These are phyloP conservation scores for Scylla paramamosain DNA, from an alignment of 1,140 invertebrate species.

Conservation along the genomic window DNA sequence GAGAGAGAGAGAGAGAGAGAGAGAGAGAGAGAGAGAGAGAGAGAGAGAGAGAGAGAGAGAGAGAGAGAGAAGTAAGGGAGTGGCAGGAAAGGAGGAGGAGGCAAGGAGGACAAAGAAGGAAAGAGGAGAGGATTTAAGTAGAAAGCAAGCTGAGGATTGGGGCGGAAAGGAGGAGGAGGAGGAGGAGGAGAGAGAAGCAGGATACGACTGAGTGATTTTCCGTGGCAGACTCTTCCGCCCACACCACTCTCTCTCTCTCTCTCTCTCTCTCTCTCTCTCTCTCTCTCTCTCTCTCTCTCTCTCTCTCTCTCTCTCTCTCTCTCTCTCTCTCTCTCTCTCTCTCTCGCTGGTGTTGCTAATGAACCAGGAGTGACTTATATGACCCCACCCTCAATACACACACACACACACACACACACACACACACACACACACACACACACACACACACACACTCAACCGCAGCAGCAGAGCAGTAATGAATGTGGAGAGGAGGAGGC, in stretches of 20 bases:
- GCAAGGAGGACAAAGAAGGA: no score
- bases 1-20: conserved; percentile 28
- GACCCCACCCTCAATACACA: no score
- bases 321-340: neutral
- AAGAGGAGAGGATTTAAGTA: no score
- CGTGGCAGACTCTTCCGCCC: neutral
- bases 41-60: neutral
- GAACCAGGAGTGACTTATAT: no score
- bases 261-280: conserved; percentile 32
- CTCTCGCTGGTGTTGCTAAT: neutral
- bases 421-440: no score
- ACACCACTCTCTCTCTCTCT: neutral
- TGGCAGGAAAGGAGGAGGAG: neutral
- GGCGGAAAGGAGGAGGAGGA: neutral
- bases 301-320: neutral
- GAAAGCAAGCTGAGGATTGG: no score
- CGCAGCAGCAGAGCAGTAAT: no score
- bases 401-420: no score
- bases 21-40: neutral
- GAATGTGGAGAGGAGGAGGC: no score
- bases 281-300: conserved; percentile 25
- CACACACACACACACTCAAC: no score
- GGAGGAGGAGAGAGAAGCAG: neutral
- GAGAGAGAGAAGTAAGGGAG: neutral
- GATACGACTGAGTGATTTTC: neutral